These are phyloP conservation scores for Euspilapteryx auroguttella DNA, from an alignment of 2,888 invertebrate species.

Conservation along the genomic window DNA sequence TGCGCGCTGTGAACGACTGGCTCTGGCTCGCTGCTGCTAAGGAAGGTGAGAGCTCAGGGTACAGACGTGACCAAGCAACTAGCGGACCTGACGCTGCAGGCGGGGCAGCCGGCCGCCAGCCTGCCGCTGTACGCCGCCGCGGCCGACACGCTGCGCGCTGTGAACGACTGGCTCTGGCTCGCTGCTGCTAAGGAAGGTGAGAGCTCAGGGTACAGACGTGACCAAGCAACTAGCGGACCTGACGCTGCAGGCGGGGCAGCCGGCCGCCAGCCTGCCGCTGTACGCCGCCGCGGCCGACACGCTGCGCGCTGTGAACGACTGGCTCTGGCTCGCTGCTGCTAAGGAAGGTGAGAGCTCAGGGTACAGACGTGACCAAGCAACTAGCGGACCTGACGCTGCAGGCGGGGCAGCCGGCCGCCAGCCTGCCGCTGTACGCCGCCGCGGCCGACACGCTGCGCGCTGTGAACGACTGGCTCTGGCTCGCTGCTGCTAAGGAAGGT, in stretches of 20 bases:
- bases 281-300: constrained; percentile 88
- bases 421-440: constrained; percentile 83
- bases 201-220: constrained; percentile 51
- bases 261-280: constrained; percentile 81
- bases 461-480: constrained; percentile 95
- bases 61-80: constrained; percentile 90
- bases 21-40: constrained; percentile 93
- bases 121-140: constrained; percentile 85
- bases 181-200: constrained; percentile 82
- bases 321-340: constrained; percentile 94
- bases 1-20: constrained; percentile 91
- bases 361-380: constrained; percentile 90
- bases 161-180: constrained; percentile 96
- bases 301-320: constrained; percentile 88
- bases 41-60: constrained; percentile 61
- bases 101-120: constrained; percentile 85
- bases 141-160: constrained; percentile 82
- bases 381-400: constrained; percentile 92
- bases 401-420: constrained; percentile 84
- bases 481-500: constrained; percentile 86
- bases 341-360: constrained; percentile 65
- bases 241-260: constrained; percentile 87
- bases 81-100: constrained; percentile 91
- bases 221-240: constrained; percentile 94
- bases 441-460: constrained; percentile 86